These are phyloP conservation scores for Drosophila emarginata DNA, from an alignment of 2,888 invertebrate species.

Conservation along the genomic window DNA sequence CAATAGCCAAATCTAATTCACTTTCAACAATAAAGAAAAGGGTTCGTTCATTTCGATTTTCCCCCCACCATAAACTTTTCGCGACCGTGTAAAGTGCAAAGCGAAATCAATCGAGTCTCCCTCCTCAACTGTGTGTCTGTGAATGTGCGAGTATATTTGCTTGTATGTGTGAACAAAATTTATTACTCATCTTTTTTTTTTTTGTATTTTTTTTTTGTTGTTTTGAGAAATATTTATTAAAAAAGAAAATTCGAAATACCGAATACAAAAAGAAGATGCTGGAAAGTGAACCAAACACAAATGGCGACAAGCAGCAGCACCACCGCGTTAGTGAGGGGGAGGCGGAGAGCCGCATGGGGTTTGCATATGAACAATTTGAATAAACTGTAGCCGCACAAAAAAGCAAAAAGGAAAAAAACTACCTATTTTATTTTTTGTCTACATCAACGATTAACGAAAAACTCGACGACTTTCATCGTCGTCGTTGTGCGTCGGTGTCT, in stretches of 20 bases:
- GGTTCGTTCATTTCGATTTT: slow-evolving; percentile 3
- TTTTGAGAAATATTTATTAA: slow-evolving; percentile 2
- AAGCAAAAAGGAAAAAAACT: slow-evolving; percentile 42
- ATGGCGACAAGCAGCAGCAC: slow-evolving; percentile 9
- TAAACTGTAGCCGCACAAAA: slow-evolving; percentile 46
- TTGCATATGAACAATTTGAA: slow-evolving; percentile 41
- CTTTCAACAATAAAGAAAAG: slow-evolving; percentile 3
- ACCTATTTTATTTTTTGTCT: slow-evolving; percentile 75
- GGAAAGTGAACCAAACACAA: neutral
- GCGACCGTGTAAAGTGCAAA: slow-evolving; percentile 19
- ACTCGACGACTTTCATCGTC: slow-evolving; percentile 78
- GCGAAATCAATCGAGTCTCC: slow-evolving; percentile 17
- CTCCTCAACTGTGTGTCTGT: slow-evolving; percentile 2
- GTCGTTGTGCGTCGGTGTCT: slow-evolving; percentile 61
- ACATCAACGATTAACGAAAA: slow-evolving; percentile 80
- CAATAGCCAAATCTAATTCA: slow-evolving; percentile 16
- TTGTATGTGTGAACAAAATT: slow-evolving; percentile 13
- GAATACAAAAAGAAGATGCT: slow-evolving; percentile 21
- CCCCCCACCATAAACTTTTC: slow-evolving; percentile 1
- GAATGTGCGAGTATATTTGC: slow-evolving; percentile 4
- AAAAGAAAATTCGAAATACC: slow-evolving; percentile 21
- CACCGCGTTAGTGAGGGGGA: neutral
- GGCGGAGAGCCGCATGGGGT: neutral
- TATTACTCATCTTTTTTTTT: slow-evolving; percentile 27
- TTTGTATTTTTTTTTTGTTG: neutral